Percentiles rank a stretch among this genome's conserved stretches.
Evolutionary conservation across 2,797 vertebrate genomes (phyloP).

Genomic region (Pampus argenteus): DNA sequence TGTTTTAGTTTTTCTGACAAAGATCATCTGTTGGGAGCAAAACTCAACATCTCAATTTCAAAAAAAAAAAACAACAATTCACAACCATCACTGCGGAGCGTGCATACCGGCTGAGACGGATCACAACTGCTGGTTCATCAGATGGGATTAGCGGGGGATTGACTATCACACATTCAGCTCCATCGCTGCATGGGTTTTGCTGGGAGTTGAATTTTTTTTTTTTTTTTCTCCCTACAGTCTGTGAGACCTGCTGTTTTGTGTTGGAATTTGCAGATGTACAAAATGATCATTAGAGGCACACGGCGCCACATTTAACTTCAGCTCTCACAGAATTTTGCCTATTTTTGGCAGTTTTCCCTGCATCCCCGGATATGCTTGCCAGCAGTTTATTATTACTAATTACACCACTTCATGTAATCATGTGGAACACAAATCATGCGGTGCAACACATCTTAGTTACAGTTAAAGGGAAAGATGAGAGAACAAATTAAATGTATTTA

Average conservation of each 20-base stretch:
- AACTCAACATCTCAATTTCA: constrained; percentile 32
- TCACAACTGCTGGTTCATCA: constrained; percentile 34
- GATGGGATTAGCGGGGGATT: constrained; percentile 39
- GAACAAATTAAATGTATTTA: constrained; percentile 36
- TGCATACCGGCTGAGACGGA: constrained; percentile 1
- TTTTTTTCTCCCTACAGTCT: background rate
- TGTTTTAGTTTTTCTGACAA: constrained; percentile 1
- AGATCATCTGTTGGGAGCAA: constrained; percentile 18
- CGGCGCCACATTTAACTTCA: constrained; percentile 14
- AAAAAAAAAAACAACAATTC: constrained; percentile 11
- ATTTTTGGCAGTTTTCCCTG: constrained; percentile 64
- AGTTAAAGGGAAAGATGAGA: constrained; percentile 40
- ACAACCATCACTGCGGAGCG: constrained; percentile 9
- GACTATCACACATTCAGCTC: constrained; percentile 23
- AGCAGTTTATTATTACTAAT: constrained; percentile 72
- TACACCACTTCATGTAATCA: constrained; percentile 69
- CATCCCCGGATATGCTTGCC: constrained; percentile 53
- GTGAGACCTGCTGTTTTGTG: constrained; percentile 32
- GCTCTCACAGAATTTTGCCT: constrained; percentile 52
- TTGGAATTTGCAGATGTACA: constrained; percentile 40
- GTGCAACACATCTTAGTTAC: constrained; percentile 52
- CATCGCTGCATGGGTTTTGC: background rate
- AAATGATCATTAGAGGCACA: constrained; percentile 47
- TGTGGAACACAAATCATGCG: constrained; percentile 55
- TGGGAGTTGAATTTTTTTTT: constrained; percentile 7